A percentile compares a stretch with the other conserved stretches of the same genome.
phyloP scores from a whole-genome alignment of 2,797 vertebrate genomes.

The Valencia hispanica region DNA sequence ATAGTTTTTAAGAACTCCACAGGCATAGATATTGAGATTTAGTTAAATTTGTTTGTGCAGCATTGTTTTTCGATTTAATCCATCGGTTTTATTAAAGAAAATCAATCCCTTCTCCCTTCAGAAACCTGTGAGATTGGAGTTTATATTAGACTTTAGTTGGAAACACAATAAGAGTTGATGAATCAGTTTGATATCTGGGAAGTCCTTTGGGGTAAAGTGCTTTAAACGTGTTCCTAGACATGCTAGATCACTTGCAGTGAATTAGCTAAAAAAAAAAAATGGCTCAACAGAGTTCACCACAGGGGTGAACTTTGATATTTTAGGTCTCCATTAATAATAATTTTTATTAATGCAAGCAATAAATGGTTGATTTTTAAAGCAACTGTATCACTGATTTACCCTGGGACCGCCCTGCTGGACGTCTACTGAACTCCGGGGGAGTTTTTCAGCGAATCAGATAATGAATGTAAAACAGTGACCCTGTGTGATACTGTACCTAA shows the following conservation, averaged over 20 bases:
- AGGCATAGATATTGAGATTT: background rate
- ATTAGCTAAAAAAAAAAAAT: background rate
- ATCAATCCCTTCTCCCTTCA: background rate
- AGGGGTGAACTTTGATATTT: background rate
- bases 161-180: constrained; percentile 2
- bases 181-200: background rate
- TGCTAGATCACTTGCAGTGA: background rate
- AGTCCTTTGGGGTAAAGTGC: background rate
- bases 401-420: constrained; percentile 1
- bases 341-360: constrained; percentile 11
- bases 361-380: constrained; percentile 20
- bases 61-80: background rate
- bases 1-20: background rate
- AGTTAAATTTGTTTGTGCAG: background rate
- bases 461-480: constrained; percentile 47
- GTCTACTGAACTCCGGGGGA: constrained; percentile 10
- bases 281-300: background rate
- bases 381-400: constrained; percentile 4
- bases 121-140: background rate
- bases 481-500: constrained; percentile 50
- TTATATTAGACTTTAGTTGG: background rate
- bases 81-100: background rate
- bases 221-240: background rate
- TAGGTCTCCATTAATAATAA: background rate
- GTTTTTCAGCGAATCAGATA: constrained; percentile 18